These are phyloP conservation scores for Echinarachnius parma DNA, from an alignment of 53 echinoderm and acorn worm genomes.

Conservation along the genomic window DNA sequence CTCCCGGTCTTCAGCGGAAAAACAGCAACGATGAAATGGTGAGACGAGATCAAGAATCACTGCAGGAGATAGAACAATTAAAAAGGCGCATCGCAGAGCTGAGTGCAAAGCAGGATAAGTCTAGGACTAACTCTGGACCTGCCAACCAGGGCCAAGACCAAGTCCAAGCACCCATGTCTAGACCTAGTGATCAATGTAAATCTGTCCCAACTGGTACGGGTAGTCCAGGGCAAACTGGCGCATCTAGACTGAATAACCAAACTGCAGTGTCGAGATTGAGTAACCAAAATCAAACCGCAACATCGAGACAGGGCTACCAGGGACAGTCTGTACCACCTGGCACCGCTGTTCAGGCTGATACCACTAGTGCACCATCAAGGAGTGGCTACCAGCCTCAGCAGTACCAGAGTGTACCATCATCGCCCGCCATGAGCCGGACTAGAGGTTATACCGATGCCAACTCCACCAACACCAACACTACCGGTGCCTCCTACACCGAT, in stretches of 20 bases:
- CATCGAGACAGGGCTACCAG: neutral
- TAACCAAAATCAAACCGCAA: too few relatives aligned
- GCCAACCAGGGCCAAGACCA: neutral
- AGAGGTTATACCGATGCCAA: too few relatives aligned
- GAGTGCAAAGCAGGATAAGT: neutral
- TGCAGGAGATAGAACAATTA: conserved; percentile 28
- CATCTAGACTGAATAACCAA: too few relatives aligned
- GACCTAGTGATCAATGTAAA: too few relatives aligned
- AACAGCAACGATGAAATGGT: conserved; percentile 1
- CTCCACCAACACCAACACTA: too few relatives aligned
- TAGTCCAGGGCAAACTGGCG: too few relatives aligned
- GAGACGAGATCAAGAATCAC: conserved; percentile 3
- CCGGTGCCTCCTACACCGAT: too few relatives aligned
- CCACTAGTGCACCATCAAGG: neutral
- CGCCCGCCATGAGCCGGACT: conserved; percentile 19
- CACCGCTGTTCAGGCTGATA: neutral
- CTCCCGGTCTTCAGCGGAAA: too few relatives aligned
- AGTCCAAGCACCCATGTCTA: neutral
- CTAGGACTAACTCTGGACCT: too few relatives aligned
- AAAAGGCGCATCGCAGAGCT: conserved; percentile 30
- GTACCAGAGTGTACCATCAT: conserved; percentile 30
- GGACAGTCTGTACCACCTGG: neutral
- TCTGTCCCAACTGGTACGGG: too few relatives aligned
- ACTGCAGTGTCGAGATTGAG: too few relatives aligned
- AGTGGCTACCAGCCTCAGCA: conserved; percentile 23